Evolutionary conservation across 2,797 vertebrate genomes (phyloP), one percentile per base, ranked within the genome.

Genomic region (Margarornis squamiger): DNA sequence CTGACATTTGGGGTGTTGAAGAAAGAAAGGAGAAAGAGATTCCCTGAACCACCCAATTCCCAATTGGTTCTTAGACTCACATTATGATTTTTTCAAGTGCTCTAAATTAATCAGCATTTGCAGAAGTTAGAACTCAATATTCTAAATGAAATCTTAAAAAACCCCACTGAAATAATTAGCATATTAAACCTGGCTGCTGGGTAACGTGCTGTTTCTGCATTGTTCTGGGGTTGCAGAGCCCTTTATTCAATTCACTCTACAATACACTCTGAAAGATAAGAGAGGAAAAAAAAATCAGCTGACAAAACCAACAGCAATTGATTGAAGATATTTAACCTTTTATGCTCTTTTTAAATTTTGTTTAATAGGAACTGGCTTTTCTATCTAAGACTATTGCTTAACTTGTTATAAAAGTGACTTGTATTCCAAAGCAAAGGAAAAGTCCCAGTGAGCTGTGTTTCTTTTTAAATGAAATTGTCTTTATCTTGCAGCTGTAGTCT

Each of bases 161-260:
- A 20, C 2, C 48, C 18, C 52, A 5, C 22, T 49, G 13, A 36
- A 58, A 65, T 27, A 23, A 45, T 76, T 71, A 21, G 8, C 13
- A 36, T 29, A 14, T 26, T 80, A 58, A 70, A 78, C 20, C 46
- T 84, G 34, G 20, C 27, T 78, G 8, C 32, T 36, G 68, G 15
- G 14, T 59, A 70, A 67, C 0, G 0, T 36, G 7, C 22, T 32
- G 20, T 82, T 83, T 59, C 46, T 73, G 13, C 5, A 14, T 26
- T 41, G 38, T 39, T 82, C 36, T 63, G 7, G 4, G 39, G 15
- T 48, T 77, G 43, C 15, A 68, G n/a, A 79, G 8, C n/a, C 10
- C 18, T 76, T 73, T 43, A 7, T 32, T 10, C 14, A 63, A 55
- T 54, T 72, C 21, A 24, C 2, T 51, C 10, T 46, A 27, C 7